Base-by-base conservation (phyloP, 2,888 invertebrate species). In the Ormyrus pomaceus region DNA sequence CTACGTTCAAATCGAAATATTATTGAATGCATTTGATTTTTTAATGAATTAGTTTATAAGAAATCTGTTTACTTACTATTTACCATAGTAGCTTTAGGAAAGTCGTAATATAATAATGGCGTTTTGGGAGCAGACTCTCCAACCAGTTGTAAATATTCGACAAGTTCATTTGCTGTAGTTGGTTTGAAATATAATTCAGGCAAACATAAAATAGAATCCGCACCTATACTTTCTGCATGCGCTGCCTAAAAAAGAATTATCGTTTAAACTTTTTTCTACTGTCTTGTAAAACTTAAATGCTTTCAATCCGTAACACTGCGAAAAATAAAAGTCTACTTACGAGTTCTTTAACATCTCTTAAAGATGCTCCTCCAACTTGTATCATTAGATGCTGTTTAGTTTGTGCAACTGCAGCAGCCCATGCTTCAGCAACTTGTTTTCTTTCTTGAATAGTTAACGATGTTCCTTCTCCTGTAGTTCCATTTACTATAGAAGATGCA, bases 171-270 rank as follows among this genome's bases (percentile, higher is more conserved):
- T 2, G 34, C 91, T 0, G 90, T 92, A 5, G 90, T 90, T 0
- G 96, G 96, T 86, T 94, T 95, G 89, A 95, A 95, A 89, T 95
- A 96, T 53, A 96, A 88, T 85, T 96, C 96, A 0, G 96, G 96
- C 8, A 96, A 91, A 34, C 95, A 94, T 0, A 96, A 92, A 0
- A 96, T 90, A 0, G 95, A 95, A 88, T 95, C 93, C 0, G 92
- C 96, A 9, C 93, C 93, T 0, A 92, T 90, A 68, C 91, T 89
- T 86, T 94, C 94, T 5, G 95, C 95, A 88, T 95, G 95, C 82
- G 91, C 91, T 0, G 95, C 95, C 95, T 95, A 13, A 34, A 34
- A 34, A 34, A 2, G 3, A 34, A 34, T 34, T 34, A 34, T 2
- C 34, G 34, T 34, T 34, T 34, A 34, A 34, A 34, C 34, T 34